Evolutionary conservation across 2,888 invertebrate genomes (phyloP).

Genomic region (Aphelenchoides bicaudatus): DNA sequence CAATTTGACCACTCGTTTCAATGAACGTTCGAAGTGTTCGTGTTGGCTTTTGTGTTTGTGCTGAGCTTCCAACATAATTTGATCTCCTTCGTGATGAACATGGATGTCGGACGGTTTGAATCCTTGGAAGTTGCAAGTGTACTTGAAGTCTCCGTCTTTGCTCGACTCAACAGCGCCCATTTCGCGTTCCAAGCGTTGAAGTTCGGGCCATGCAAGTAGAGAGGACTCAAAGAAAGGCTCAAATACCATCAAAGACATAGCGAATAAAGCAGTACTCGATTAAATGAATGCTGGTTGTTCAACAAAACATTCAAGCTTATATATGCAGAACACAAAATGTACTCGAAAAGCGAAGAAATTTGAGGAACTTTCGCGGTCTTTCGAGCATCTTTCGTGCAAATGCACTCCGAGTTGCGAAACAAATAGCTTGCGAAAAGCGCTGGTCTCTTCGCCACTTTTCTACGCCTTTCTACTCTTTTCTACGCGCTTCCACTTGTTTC

Average conservation of each 20-base stretch:
- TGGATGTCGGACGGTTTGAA: conserved; percentile 18
- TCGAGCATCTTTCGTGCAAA: too few species aligned
- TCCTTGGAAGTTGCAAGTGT: conserved; percentile 22
- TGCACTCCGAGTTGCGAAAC: too few species aligned
- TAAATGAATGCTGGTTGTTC: background rate
- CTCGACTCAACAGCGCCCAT: conserved; percentile 1
- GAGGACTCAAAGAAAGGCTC: background rate
- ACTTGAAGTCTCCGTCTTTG: conserved; percentile 17
- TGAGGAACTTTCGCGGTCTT: too few species aligned
- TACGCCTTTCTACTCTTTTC: too few species aligned
- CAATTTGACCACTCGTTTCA: conserved; percentile 18
- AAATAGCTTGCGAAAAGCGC: too few species aligned
- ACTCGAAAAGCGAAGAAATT: too few species aligned
- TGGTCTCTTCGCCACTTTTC: too few species aligned
- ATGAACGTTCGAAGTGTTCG: conserved; percentile 18
- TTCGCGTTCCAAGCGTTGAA: conserved; percentile 20
- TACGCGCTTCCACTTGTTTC: background rate
- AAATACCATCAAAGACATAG: background rate
- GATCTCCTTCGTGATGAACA: conserved; percentile 19
- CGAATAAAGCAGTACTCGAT: background rate
- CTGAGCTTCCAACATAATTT: conserved; percentile 9
- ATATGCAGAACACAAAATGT: background rate
- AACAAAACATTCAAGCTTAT: background rate
- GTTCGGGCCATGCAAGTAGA: background rate
- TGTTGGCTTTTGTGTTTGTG: conserved; percentile 15